Base-by-base conservation (phyloP, 2,797 vertebrate species). In the Artibeus lituratus region DNA sequence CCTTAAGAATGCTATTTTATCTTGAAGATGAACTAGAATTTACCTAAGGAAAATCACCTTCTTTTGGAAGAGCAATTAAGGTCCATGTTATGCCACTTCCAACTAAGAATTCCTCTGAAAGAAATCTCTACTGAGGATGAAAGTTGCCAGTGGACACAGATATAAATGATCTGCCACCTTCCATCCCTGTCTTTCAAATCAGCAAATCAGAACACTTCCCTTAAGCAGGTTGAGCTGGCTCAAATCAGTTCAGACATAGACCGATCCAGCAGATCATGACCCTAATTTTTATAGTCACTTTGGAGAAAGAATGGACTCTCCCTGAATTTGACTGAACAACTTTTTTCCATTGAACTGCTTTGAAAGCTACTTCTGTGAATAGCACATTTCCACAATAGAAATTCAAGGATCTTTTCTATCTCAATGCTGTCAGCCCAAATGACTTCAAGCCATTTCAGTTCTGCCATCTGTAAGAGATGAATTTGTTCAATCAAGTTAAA, bases 321-420 rank as follows among this genome's bases (percentile, higher is more conserved):
- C 57, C 83, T 93, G 91, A 94, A 96, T 97, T 98, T 96, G 91
- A 93, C 92, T 96, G 96, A 92, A 82, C 53, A 91, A 82, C 76
- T 76, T 94, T 87, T 96, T 93, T 96, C 87, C 89, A 76, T 67
- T 95, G 83, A 93, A 82, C 57, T 72, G 11, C 93, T 96, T 94
- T 95, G 94, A 95, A 96, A 97, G 77, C 80, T 87, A 51, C 87
- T 93, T 97, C 73, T 87, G 81, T 96, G 84, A 94, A 86, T 87
- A 95, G 51, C 67, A 93, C 77, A 96, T 96, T 97, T 88, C 69
- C 21, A 88, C 90, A 96, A 94, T 94, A 96, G 96, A 96, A 96
- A 97, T 95, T 95, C 95, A 93, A 96, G 65, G 81, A 96, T 97
- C 47, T 94, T 97, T 96, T 96, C 84, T 95, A n/a, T 97, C 97